Conservation (phyloP, 2,797 vertebrate genomes). For the Sarcophilus harrisii region DNA sequence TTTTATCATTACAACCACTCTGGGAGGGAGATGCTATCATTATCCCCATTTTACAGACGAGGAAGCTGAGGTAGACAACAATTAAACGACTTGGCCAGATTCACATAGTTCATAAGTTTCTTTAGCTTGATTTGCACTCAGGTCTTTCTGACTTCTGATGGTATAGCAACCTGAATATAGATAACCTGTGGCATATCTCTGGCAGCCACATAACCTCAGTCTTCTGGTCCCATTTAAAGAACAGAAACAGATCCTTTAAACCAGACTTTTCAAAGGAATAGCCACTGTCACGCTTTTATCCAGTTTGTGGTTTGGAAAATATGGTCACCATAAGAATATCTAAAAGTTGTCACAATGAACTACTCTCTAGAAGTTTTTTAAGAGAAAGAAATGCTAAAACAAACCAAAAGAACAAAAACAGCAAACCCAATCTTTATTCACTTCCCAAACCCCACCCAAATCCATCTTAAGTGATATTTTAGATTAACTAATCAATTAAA, state of each 20-base stretch:
- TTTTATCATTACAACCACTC: not conserved
- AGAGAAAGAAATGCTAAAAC: not conserved
- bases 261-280: not conserved
- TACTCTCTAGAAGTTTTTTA: not conserved
- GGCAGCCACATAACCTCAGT: not conserved
- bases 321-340: not conserved
- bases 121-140: not conserved
- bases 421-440: not conserved
- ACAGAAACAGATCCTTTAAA: not conserved
- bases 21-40: not conserved
- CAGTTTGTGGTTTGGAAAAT: not conserved
- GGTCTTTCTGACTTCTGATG: not conserved
- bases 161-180: not conserved
- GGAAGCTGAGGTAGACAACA: not conserved
- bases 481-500: not conserved
- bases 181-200: not conserved
- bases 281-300: not conserved
- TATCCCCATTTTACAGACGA: not conserved
- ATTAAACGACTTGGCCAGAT: not conserved
- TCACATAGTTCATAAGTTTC: not conserved
- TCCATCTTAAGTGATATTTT: conserved; percentile 3
- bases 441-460: not conserved
- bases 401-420: not conserved
- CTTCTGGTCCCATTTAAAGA: not conserved
- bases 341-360: not conserved